Conservation (phyloP, 2,888 invertebrate species). For the Teinopalpus imperialis region DNA sequence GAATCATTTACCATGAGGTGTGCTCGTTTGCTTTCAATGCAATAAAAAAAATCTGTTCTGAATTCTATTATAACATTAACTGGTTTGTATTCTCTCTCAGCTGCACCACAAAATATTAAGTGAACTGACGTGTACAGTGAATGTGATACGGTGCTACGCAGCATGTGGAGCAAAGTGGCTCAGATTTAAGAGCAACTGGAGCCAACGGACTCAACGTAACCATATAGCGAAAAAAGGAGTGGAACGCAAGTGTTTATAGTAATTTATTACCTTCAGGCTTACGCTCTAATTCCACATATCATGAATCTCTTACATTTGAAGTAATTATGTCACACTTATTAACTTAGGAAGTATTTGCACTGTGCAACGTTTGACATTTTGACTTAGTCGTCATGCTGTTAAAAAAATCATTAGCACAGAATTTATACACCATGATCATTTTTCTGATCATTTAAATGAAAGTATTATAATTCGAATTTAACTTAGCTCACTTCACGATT, state of each 20-base stretch:
- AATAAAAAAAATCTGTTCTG: no score
- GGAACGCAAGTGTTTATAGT: conserved; percentile 19
- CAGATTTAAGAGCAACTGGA: conserved; percentile 18
- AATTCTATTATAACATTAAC: no score
- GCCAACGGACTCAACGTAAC: neutral
- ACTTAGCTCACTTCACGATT: no score
- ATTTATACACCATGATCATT: no score
- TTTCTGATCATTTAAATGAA: no score
- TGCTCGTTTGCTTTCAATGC: no score
- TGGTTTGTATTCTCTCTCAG: conserved; percentile 33
- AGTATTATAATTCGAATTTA: no score
- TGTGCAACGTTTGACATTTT: neutral
- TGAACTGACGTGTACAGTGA: conserved; percentile 70
- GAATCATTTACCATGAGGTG: no score
- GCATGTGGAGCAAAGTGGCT: conserved; percentile 44
- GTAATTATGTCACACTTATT: neutral
- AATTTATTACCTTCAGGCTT: conserved; percentile 53
- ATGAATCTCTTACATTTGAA: conserved; percentile 55
- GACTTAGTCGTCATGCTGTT: no score
- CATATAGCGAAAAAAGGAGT: conserved; percentile 23
- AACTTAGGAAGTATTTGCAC: neutral
- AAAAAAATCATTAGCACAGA: no score
- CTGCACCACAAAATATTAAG: conserved; percentile 39
- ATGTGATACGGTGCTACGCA: conserved; percentile 70
- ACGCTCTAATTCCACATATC: conserved; percentile 68